These are phyloP conservation scores for Philaethria dido DNA, from an alignment of 2,888 invertebrate genomes.

Conservation along the genomic window DNA sequence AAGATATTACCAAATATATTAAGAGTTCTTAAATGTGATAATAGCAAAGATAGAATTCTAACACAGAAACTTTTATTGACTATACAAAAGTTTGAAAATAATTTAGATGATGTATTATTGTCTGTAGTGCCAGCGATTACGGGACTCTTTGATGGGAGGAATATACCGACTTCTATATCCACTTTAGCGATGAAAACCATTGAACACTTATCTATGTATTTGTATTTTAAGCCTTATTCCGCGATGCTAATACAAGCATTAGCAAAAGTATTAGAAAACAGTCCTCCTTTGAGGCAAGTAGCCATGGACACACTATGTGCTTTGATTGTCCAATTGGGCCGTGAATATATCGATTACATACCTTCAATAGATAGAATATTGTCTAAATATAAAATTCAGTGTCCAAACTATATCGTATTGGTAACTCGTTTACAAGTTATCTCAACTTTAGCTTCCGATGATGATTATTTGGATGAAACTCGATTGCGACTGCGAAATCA, in stretches of 20 bases:
- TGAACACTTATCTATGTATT: conserved; percentile 92
- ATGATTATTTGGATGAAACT: conserved; percentile 87
- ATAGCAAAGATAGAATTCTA: conserved; percentile 91
- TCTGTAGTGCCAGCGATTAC: conserved; percentile 97
- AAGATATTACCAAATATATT: conserved; percentile 97
- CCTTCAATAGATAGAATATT: conserved; percentile 95
- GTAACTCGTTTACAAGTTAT: conserved; percentile 89
- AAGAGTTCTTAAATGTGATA: conserved; percentile 94
- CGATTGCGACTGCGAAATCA: conserved; percentile 87
- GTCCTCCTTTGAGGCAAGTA: conserved; percentile 88
- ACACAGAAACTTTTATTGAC: conserved; percentile 93
- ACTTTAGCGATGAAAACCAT: conserved; percentile 92
- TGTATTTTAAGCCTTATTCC: conserved; percentile 96
- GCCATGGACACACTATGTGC: conserved; percentile 97
- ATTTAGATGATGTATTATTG: conserved; percentile 97
- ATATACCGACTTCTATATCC: conserved; percentile 90
- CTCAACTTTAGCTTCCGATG: conserved; percentile 90
- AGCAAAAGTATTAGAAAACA: conserved; percentile 92
- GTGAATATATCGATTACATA: conserved; percentile 96
- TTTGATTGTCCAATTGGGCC: conserved; percentile 93
- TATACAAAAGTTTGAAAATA: conserved; percentile 96
- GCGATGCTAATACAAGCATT: conserved; percentile 97
- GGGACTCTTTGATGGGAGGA: conserved; percentile 93
- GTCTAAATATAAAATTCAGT: conserved; percentile 90
- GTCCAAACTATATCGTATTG: conserved; percentile 90